Percentiles rank a stretch among this genome's conserved stretches.
These are phyloP conservation scores for Drosophila limbata DNA, from an alignment of 2,888 invertebrate species.

Conservation along the genomic window DNA sequence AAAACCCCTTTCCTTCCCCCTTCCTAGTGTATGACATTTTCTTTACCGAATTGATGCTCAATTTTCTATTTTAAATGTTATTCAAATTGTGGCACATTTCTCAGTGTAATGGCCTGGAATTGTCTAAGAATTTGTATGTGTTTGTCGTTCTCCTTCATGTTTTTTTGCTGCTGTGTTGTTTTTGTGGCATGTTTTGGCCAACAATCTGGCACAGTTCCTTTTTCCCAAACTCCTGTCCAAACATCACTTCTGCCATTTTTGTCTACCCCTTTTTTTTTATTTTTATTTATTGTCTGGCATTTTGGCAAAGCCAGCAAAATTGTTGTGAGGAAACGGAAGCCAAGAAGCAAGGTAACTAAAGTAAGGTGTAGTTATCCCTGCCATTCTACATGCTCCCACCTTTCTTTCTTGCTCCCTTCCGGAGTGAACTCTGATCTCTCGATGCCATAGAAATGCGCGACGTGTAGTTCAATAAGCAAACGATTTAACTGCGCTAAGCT, in stretches of 20 bases:
- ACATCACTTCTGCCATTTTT: not conserved
- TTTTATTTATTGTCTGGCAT: conserved; percentile 72
- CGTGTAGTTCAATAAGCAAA: conserved; percentile 58
- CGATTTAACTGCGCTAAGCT: conserved; percentile 76
- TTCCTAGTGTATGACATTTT: not conserved
- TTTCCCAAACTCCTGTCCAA: not conserved
- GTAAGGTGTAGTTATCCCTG: conserved; percentile 1
- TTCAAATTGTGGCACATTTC: conserved; percentile 80
- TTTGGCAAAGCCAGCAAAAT: conserved; percentile 45
- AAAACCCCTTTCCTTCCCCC: not conserved
- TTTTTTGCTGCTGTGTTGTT: not conserved
- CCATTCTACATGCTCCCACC: not conserved
- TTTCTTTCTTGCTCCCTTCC: not conserved
- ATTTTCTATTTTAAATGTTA: conserved; percentile 81
- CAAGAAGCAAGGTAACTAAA: conserved; percentile 17
- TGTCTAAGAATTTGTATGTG: conserved; percentile 54
- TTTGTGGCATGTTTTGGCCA: conserved; percentile 26
- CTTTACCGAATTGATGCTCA: conserved; percentile 72
- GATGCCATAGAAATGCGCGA: conserved; percentile 73
- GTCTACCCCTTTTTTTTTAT: not conserved
- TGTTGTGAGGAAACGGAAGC: not conserved
- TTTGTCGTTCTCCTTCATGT: not conserved
- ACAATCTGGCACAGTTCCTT: conserved; percentile 7
- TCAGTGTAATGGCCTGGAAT: conserved; percentile 80
- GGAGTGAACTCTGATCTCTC: conserved; percentile 23